Percentiles rank a stretch among this genome's conserved stretches.
phyloP scores from a whole-genome alignment of 2,113 vertebrate species.

The Hyla sarda region DNA sequence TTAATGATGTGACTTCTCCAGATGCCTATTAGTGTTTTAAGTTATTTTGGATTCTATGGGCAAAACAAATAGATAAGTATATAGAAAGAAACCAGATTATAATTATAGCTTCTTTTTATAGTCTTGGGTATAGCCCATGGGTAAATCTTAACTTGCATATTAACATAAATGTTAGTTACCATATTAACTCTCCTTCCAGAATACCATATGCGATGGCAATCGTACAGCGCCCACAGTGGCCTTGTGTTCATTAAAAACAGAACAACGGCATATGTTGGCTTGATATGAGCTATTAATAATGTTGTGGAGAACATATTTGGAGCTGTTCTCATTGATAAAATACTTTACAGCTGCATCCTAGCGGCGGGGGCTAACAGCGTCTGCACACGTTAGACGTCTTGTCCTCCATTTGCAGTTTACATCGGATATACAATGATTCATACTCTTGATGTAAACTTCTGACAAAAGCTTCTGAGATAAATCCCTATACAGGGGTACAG shows the following conservation, averaged over 20 bases:
- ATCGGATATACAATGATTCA: no score
- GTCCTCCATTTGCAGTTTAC: no score
- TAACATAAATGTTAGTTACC: neutral
- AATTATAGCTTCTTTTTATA: constrained; percentile 9
- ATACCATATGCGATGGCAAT: neutral
- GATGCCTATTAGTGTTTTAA: neutral
- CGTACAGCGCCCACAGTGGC: neutral
- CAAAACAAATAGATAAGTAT: neutral
- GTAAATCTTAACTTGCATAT: neutral
- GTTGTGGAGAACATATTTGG: neutral
- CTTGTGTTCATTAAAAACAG: neutral
- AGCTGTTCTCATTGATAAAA: neutral
- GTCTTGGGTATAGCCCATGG: neutral
- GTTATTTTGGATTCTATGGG: neutral
- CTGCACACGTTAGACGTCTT: no score
- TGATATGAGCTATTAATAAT: neutral
- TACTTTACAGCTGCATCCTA: neutral
- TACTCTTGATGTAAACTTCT: no score
- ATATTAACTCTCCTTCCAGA: neutral
- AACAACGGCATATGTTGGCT: neutral
- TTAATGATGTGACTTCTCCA: neutral
- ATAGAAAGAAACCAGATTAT: neutral
- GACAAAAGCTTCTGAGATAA: no score
- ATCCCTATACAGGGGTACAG: no score
- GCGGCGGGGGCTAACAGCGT: no score